Evolutionary conservation across 2,113 vertebrate genomes (phyloP).

Genomic region (Rhinopomastus cyanomelas): DNA sequence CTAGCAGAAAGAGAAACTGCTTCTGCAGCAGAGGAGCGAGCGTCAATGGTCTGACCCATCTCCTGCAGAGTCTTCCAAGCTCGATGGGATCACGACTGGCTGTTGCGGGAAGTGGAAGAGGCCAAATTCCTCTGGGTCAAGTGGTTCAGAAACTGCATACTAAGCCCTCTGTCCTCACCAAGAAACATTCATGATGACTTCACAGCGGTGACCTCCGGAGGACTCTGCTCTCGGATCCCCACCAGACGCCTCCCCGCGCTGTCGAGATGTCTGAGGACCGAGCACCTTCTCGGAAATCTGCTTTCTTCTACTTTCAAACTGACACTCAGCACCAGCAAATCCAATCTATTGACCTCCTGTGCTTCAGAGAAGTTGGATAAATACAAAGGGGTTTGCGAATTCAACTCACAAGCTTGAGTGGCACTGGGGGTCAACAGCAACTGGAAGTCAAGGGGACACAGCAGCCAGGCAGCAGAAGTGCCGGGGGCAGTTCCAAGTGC

Average conservation of each 20-base stretch:
- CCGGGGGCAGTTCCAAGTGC: background rate
- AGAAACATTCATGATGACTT: background rate
- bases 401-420: background rate
- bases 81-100: fast-evolving
- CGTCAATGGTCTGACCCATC: fast-evolving
- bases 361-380: background rate
- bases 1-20: background rate
- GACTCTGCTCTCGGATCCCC: background rate
- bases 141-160: background rate
- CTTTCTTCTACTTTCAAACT: background rate
- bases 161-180: background rate
- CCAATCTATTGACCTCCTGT: background rate
- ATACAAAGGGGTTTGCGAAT: too few species aligned
- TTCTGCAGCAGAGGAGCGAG: background rate
- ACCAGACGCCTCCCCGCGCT: background rate
- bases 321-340: background rate
- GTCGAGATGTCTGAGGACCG: background rate
- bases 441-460: background rate
- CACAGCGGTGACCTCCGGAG: background rate
- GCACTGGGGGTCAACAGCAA: background rate
- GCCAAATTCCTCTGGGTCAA: conserved; percentile 14
- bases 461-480: background rate
- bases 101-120: background rate
- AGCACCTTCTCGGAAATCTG: background rate
- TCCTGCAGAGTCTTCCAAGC: background rate